Evolutionary conservation across 1,140 invertebrate genomes (phyloP), one percentile per base, ranked within the genome.

Genomic region (Tribolium castaneum): DNA sequence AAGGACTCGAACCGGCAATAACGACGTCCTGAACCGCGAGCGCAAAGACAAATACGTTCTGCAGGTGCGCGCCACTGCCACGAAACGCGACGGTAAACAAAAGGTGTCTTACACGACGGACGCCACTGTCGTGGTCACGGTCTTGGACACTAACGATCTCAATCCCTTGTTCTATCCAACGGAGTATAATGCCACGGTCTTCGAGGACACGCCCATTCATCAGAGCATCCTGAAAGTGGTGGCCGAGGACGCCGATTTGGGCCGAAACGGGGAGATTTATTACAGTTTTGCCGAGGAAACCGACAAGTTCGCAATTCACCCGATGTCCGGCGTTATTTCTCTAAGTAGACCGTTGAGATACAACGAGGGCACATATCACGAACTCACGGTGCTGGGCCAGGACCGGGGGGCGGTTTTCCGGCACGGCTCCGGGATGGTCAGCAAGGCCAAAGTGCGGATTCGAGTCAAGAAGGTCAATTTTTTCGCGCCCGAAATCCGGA

Each of bases 261-360:
- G 97, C 0, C 90, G 95, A 59, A 99, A 99, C 86, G 96, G 96
- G 1, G 96, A 99, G 88, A 96, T 99, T 81, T 99, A 99, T 87
- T 99, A 98, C 86, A 98, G 95, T 86, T 94, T 99, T 81, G 88
- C 91, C n/a, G 91, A 97, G 77, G 88, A 90, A 12, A 96, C 93
- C 4, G 92, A 95, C 80, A 91, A 93, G 78, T 98, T 98, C 86
- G 94, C 96, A 4, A 92, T 98, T 74, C 96, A 99, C 88, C 96
- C 97, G 7, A 96, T 96, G 25, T 95, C 92, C 9, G 98, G 97
- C 2, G 91, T 96, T 6, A 91, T 99, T 45, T 94, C 94, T 1
- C 89, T 98, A 5, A 95, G 96, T 1, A 91, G 95, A 82, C 92
- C 93, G 12, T 88, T 98, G 30, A 90, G 91, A 74, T 94, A 92